A percentile compares a stretch with the other conserved stretches of the same genome.
phyloP scores from a whole-genome alignment of 2,888 invertebrate species.

The Eupelmus urozonus region DNA sequence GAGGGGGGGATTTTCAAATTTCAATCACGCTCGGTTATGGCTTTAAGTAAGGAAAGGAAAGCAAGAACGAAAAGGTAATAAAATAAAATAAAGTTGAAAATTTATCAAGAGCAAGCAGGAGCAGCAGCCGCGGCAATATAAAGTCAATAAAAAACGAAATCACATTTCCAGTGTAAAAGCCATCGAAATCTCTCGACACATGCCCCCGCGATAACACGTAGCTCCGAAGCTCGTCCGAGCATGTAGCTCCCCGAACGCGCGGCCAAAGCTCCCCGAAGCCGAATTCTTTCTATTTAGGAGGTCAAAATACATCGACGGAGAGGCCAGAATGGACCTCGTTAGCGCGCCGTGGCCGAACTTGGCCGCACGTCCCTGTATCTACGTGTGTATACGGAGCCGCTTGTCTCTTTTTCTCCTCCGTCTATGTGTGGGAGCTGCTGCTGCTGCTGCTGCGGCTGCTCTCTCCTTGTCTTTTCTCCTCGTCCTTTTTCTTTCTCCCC shows the following conservation, averaged over 20 bases:
- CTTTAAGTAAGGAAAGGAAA: too few species aligned
- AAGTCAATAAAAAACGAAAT: too few species aligned
- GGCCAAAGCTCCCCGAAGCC: too few species aligned
- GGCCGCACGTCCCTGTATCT: neutral
- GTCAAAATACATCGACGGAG: constrained; percentile 23
- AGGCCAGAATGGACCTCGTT: constrained; percentile 34
- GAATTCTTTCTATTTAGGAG: constrained; percentile 39
- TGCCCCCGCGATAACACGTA: neutral
- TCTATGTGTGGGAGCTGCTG: neutral
- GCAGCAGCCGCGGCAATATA: too few species aligned
- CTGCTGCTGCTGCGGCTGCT: neutral
- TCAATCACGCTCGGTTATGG: too few species aligned
- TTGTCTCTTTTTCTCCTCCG: neutral
- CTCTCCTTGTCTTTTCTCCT: constrained; percentile 23
- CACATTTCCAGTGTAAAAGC: too few species aligned
- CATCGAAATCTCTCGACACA: too few species aligned
- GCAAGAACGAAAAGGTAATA: too few species aligned
- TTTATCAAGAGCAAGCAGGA: too few species aligned
- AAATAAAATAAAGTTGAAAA: too few species aligned
- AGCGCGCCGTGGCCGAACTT: constrained; percentile 34
- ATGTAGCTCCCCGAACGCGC: neutral
- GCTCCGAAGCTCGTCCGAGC: neutral
- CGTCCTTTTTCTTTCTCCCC: neutral
- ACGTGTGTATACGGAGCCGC: too few species aligned
- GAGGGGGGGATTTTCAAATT: too few species aligned